A percentile compares a stretch with the other conserved stretches of the same genome.
phyloP scores from a whole-genome alignment of 2,113 vertebrate species.

The Pangasianodon hypophthalmus region DNA sequence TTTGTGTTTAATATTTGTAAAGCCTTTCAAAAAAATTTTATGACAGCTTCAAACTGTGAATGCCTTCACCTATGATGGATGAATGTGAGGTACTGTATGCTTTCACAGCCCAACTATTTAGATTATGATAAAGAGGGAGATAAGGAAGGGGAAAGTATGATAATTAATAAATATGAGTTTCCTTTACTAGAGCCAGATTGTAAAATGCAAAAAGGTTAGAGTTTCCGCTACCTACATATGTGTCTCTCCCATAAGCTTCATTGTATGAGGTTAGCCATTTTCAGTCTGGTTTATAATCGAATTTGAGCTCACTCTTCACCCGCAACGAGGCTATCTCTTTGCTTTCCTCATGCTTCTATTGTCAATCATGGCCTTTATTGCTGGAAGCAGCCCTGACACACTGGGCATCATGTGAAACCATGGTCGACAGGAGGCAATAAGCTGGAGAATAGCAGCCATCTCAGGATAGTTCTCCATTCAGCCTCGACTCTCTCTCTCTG shows the following conservation, averaged over 20 bases:
- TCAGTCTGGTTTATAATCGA: constrained; percentile 36
- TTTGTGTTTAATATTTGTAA: constrained; percentile 47
- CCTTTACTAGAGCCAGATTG: neutral
- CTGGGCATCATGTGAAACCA: constrained; percentile 87
- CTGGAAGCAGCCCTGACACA: constrained; percentile 83
- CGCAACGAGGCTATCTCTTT: constrained; percentile 41
- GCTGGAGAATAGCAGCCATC: constrained; percentile 89
- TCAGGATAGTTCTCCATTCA: constrained; percentile 89
- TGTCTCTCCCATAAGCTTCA: constrained; percentile 7
- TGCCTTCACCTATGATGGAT: neutral
- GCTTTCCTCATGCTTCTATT: constrained; percentile 64
- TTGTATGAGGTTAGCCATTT: constrained; percentile 27
- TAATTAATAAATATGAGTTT: neutral
- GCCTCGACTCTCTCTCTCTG: constrained; percentile 75
- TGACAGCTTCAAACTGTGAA: neutral
- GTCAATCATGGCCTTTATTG: constrained; percentile 84
- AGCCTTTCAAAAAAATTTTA: constrained; percentile 19
- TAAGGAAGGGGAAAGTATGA: neutral
- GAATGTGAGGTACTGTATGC: neutral
- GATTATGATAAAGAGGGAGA: neutral
- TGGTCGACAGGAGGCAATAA: constrained; percentile 95
- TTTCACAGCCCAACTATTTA: neutral
- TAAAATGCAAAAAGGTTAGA: neutral
- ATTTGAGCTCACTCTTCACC: constrained; percentile 50
- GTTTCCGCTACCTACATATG: neutral